These are phyloP conservation scores for Rhynchotus rufescens DNA, from an alignment of 2,797 vertebrate genomes.

Conservation along the genomic window DNA sequence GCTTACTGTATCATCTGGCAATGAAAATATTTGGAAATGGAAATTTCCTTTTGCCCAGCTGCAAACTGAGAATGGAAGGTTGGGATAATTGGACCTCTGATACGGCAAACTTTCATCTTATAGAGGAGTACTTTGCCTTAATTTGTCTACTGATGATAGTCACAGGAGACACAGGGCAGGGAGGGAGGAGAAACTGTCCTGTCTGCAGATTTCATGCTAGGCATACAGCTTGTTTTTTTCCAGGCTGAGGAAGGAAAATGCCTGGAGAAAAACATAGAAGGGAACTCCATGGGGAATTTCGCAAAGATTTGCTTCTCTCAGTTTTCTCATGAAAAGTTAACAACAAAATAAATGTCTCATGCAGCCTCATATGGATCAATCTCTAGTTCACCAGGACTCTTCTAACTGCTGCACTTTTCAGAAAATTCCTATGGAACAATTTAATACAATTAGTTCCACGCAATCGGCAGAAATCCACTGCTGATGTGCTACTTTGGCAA, in stretches of 20 bases:
- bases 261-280: background rate
- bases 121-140: background rate
- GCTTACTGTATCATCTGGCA: background rate
- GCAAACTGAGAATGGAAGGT: background rate
- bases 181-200: background rate
- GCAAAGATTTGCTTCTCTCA: background rate
- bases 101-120: background rate
- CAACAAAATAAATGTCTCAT: constrained; percentile 3
- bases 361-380: background rate
- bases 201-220: background rate
- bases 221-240: background rate
- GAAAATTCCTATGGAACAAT: background rate
- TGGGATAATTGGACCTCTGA: background rate
- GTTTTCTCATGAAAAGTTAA: background rate
- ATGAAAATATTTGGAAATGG: background rate
- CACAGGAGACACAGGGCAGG: background rate
- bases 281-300: constrained; percentile 7
- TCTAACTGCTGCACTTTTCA: background rate
- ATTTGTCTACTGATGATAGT: background rate
- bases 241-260: background rate
- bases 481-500: constrained; percentile 6
- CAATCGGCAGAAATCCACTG: background rate
- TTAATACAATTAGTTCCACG: constrained; percentile 11
- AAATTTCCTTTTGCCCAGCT: background rate
- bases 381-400: background rate